Evolutionary conservation across 92 coral and sea anemone species (phyloP).

Genomic region (Zoanthus sansibaricus): DNA sequence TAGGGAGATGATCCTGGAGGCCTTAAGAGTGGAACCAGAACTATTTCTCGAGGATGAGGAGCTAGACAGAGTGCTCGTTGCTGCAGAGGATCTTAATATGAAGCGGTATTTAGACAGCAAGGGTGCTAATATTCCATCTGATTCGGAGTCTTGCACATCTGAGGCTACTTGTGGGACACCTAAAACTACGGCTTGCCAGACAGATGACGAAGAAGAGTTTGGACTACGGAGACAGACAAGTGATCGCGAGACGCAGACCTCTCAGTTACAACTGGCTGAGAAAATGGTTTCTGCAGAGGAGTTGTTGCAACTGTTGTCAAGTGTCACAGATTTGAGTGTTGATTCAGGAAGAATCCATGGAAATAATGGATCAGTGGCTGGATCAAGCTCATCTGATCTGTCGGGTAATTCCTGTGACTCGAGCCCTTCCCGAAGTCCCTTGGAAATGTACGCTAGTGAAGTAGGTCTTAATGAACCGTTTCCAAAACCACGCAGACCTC

Average conservation of each 20-base stretch:
- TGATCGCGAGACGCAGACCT: constrained; percentile 48
- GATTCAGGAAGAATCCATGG: neutral
- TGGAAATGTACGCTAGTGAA: constrained; percentile 18
- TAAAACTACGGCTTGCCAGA: constrained; percentile 40
- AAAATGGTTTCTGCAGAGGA: constrained; percentile 32
- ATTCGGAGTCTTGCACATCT: neutral
- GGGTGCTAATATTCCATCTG: neutral
- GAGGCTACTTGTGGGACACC: constrained; percentile 14
- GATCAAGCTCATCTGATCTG: neutral
- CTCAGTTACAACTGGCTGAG: constrained; percentile 33
- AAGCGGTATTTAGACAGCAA: neutral
- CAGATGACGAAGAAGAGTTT: constrained; percentile 39
- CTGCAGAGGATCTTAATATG: constrained; percentile 26
- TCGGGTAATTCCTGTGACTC: neutral
- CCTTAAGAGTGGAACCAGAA: constrained; percentile 39
- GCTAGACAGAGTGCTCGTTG: constrained; percentile 31
- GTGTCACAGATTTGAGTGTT: constrained; percentile 28
- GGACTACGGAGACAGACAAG: constrained; percentile 22
- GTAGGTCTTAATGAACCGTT: constrained; percentile 13
- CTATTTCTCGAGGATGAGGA: constrained; percentile 43
- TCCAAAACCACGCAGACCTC: constrained; percentile 38
- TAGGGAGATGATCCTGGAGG: constrained; percentile 37
- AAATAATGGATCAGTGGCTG: neutral
- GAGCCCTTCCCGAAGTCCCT: neutral
- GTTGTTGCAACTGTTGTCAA: constrained; percentile 24